Evolutionary conservation across 2,797 vertebrate genomes (phyloP), one percentile per base, ranked within the genome.

Genomic region (Phataginus tetradactyla): DNA sequence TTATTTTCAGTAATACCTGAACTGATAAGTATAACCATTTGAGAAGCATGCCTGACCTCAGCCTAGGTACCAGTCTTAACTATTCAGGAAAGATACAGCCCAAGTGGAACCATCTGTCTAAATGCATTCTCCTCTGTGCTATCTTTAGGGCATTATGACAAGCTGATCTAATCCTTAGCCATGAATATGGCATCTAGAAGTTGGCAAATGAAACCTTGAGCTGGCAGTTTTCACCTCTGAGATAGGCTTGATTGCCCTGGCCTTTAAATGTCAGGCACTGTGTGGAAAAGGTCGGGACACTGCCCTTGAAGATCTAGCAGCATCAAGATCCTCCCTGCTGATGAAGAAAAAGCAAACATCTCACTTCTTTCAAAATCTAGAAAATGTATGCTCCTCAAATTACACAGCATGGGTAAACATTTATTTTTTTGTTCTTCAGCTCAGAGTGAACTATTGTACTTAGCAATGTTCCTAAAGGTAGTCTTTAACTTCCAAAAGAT

Each of bases 231-330:
- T 91, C 84, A 94, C 89, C 89, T 96, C 91, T 94, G 68, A 84
- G 55, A 61, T 39, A 49, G 59, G 5, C 72, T 96, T 91, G 93
- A 95, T 83, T 91, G 84, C 45, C 92, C 91, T 96, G 96, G 86
- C 97, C 96, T 97, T 97, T 97, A 97, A 97, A 97, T 97, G 96
- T 96, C 96, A 97, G 91, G 75, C 79, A 21, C 77, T 92, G 17
- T 34, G 15, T 42, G 51, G 63, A 72, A 96, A 97, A 98, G 93
- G 72, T 89, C 21, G n/a, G 92, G 85, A 53, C 45, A 34, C 37
- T 37, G 57, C 68, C 92, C 84, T 94, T 81, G 88, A 94, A 85
- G 66, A 90, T 61, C 61, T 45, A 84, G 75, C 25, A 90, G 74
- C 4, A 34, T n/a, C 34, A 51, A 18, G 64, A 69, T 64, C 80